A percentile compares a stretch with the other conserved stretches of the same genome.
phyloP scores from a whole-genome alignment of 2,113 vertebrate species.

The Lathamus discolor region DNA sequence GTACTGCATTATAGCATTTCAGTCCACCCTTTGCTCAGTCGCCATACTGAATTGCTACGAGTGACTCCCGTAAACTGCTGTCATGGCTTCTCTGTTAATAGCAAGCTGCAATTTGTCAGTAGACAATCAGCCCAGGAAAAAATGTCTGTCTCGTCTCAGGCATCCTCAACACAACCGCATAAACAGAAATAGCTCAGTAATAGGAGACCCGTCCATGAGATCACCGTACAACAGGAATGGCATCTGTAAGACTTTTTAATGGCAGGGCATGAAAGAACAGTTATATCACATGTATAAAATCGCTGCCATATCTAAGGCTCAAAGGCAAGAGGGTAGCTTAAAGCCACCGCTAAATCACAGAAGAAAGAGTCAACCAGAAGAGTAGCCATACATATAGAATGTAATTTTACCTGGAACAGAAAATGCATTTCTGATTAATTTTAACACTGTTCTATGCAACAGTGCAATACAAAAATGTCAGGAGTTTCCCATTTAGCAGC shows the following conservation, averaged over 20 bases:
- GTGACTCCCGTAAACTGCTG: background rate
- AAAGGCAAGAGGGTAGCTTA: background rate
- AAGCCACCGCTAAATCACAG: background rate
- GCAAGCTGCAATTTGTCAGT: background rate
- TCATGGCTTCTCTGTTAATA: background rate
- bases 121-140: background rate
- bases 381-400: background rate
- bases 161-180: background rate
- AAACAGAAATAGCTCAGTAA: background rate
- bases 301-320: background rate
- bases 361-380: background rate
- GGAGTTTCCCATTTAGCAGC: background rate
- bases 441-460: background rate
- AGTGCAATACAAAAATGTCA: background rate
- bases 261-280: background rate
- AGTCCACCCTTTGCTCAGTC: background rate
- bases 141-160: background rate
- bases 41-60: background rate
- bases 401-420: background rate
- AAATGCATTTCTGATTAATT: background rate
- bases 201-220: background rate
- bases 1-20: background rate
- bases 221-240: background rate
- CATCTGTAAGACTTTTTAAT: background rate
- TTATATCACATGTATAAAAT: background rate